Conservation (phyloP, 1,140 invertebrate genomes). For the Zaprionus ornatus region DNA sequence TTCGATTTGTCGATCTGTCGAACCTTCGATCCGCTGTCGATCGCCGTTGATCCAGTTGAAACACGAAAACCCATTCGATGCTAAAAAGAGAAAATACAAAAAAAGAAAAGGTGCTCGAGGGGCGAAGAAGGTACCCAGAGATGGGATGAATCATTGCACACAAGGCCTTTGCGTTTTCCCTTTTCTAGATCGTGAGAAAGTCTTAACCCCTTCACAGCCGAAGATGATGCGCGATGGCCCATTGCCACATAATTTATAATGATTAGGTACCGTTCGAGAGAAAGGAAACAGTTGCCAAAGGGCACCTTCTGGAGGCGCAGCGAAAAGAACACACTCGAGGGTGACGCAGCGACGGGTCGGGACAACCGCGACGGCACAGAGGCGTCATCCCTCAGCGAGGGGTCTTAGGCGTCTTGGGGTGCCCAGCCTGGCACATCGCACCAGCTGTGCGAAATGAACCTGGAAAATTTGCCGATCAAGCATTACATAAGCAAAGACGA, state of each 20-base stretch:
- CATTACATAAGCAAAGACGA: constrained; percentile 21
- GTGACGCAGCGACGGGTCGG: constrained; percentile 30
- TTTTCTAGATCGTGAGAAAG: constrained; percentile 72
- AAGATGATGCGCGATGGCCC: constrained; percentile 25
- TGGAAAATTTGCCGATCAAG: constrained; percentile 16
- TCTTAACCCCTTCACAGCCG: constrained; percentile 66
- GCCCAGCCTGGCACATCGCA: not conserved
- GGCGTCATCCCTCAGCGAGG: constrained; percentile 72
- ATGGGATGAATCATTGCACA: constrained; percentile 48
- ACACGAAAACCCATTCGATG: constrained; percentile 60
- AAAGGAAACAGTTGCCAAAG: constrained; percentile 71
- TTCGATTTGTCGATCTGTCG: constrained; percentile 30
- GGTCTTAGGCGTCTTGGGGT: constrained; percentile 35
- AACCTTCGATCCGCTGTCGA: not conserved
- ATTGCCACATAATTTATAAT: constrained; percentile 81
- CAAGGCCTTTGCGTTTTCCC: constrained; percentile 49
- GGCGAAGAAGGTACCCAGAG: constrained; percentile 10
- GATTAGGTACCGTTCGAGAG: constrained; percentile 60
- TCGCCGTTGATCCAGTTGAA: constrained; percentile 5
- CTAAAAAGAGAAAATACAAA: not conserved
- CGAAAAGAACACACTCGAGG: constrained; percentile 56
- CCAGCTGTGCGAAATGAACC: constrained; percentile 49
- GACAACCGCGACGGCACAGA: constrained; percentile 44
- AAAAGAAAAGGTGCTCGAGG: not conserved
- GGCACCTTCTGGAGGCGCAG: constrained; percentile 47